Evolutionary conservation across 2,797 vertebrate species (phyloP).

Genomic region (Amniataba percoides): DNA sequence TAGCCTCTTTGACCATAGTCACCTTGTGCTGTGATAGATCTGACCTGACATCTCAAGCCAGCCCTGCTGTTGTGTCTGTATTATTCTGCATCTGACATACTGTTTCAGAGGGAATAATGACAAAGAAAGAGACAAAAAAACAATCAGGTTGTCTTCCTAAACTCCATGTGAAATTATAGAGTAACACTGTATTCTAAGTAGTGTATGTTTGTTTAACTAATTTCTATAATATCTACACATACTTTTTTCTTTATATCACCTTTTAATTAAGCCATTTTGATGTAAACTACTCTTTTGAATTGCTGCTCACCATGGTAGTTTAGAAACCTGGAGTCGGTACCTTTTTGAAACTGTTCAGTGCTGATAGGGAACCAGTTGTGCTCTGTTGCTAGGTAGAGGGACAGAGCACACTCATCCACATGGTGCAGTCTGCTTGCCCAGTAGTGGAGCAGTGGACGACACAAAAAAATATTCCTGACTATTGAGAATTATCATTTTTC

Average conservation of each 20-base stretch:
- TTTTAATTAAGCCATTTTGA: not conserved
- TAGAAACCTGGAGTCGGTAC: slow-evolving; percentile 16
- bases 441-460: slow-evolving; percentile 20
- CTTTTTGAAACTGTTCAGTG: slow-evolving; percentile 33
- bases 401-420: slow-evolving; percentile 30
- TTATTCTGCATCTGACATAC: slow-evolving; percentile 16
- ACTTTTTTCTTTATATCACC: not conserved
- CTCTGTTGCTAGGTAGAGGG: slow-evolving; percentile 77
- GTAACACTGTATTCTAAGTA: not conserved
- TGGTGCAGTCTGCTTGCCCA: slow-evolving; percentile 29
- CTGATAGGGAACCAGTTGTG: slow-evolving; percentile 60
- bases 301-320: not conserved
- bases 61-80: slow-evolving; percentile 31
- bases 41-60: slow-evolving; percentile 59
- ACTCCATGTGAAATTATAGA: slow-evolving; percentile 8
- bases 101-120: slow-evolving; percentile 1
- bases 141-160: not conserved
- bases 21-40: slow-evolving; percentile 66
- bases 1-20: slow-evolving; percentile 45
- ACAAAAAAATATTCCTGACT: not conserved
- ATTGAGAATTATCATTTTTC: not conserved
- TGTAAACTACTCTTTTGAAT: slow-evolving; percentile 5
- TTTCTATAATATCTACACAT: not conserved
- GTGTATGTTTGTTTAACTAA: not conserved
- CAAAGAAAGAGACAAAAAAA: slow-evolving; percentile 17